These are phyloP conservation scores for Orchesella flavescens DNA, from an alignment of 2,888 invertebrate species.

Conservation along the genomic window DNA sequence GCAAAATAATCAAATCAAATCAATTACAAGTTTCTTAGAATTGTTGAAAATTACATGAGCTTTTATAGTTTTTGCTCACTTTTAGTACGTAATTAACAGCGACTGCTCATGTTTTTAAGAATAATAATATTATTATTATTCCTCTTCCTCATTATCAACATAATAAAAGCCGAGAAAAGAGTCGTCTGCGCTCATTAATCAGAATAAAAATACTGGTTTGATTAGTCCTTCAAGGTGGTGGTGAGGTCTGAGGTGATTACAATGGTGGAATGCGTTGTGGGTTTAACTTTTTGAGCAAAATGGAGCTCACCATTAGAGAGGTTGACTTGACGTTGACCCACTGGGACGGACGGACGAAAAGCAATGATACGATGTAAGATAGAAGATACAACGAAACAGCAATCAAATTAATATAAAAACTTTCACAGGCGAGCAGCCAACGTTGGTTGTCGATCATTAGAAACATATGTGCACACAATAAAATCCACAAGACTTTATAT, in stretches of 20 bases:
- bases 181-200: slow-evolving; percentile 51
- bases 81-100: neutral
- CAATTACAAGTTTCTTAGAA: no score
- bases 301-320: neutral
- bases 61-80: no score
- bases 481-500: neutral
- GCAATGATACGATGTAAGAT: neutral
- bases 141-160: no score
- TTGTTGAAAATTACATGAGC: no score
- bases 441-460: neutral
- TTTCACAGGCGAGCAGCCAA: neutral
- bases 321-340: neutral
- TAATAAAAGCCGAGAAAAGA: slow-evolving; percentile 48
- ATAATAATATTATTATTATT: no score
- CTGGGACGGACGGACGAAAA: neutral
- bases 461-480: neutral
- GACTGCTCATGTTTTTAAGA: neutral
- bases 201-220: slow-evolving; percentile 54
- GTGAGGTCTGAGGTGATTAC: slow-evolving; percentile 15
- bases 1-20: no score
- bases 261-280: slow-evolving; percentile 35
- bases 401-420: slow-evolving; percentile 43
- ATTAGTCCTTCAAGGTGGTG: slow-evolving; percentile 41
- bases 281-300: slow-evolving; percentile 14
- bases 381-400: neutral